phyloP scores from a whole-genome alignment of 2,113 vertebrate species.

The Plecotus auritus region DNA sequence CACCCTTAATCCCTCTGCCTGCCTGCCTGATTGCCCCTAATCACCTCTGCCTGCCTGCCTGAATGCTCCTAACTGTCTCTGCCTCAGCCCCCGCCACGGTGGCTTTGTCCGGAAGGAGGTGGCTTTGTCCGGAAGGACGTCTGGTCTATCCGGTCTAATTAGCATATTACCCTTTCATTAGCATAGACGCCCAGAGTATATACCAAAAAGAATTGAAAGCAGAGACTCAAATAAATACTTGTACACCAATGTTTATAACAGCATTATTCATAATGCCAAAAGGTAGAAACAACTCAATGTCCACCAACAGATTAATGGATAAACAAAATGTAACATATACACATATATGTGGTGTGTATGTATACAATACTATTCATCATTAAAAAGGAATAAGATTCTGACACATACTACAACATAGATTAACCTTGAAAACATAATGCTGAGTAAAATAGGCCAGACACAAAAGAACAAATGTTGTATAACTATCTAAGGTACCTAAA shows the following conservation, averaged over 20 bases:
- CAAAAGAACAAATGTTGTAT: background rate
- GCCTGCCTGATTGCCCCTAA: too few relatives aligned
- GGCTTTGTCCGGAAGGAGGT: too few relatives aligned
- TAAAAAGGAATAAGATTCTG: background rate
- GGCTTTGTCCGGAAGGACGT: too few relatives aligned
- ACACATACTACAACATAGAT: background rate
- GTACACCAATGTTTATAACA: background rate
- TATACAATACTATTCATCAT: background rate
- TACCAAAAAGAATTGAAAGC: background rate
- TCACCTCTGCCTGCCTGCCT: too few relatives aligned
- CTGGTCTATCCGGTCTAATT: too few relatives aligned
- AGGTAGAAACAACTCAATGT: background rate
- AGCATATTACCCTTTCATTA: too few relatives aligned
- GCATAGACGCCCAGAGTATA: background rate
- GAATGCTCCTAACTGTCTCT: too few relatives aligned
- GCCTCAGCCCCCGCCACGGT: too few relatives aligned
- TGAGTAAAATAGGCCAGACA: background rate
- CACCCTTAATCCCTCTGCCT: too few relatives aligned
- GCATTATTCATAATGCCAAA: background rate
- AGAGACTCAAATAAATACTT: background rate
- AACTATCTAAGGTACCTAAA: background rate
- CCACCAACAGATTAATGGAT: background rate
- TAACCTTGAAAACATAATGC: background rate
- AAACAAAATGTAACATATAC: background rate
- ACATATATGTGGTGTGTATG: background rate